Conservation (phyloP, 2,113 vertebrate species). For the Leptocoma aspasia region DNA sequence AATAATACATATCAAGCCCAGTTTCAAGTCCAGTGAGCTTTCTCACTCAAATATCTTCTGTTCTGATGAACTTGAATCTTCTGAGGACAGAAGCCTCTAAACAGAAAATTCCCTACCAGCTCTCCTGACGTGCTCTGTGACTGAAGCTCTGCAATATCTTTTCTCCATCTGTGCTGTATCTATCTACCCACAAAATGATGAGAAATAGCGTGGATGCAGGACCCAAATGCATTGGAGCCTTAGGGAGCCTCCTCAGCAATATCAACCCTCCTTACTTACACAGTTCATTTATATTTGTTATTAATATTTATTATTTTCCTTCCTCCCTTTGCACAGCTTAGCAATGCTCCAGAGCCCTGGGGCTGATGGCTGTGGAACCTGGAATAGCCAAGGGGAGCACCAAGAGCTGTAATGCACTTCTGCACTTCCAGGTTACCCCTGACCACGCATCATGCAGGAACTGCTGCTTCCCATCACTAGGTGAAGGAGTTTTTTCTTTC, state of each 20-base stretch:
- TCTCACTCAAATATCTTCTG: background rate
- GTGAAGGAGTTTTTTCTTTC: background rate
- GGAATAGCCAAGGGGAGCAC: background rate
- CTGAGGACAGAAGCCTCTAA: background rate
- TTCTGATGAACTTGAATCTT: background rate
- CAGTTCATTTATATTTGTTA: background rate
- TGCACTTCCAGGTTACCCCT: background rate
- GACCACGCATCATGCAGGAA: no score
- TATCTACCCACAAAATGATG: background rate
- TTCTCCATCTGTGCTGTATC: background rate
- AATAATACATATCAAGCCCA: background rate
- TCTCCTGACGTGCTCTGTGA: background rate
- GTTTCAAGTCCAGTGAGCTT: background rate
- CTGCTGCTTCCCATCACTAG: background rate
- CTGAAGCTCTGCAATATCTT: background rate
- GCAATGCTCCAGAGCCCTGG: background rate
- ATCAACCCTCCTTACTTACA: background rate
- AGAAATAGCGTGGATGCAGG: background rate
- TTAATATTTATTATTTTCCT: background rate
- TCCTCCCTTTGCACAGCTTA: background rate
- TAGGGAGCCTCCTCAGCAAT: background rate
- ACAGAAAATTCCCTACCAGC: background rate
- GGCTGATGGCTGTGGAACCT: background rate
- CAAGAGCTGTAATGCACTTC: background rate
- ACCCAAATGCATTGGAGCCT: background rate